Conservation (phyloP, 1,140 invertebrate genomes). For the Ceratosolen solmsi region DNA sequence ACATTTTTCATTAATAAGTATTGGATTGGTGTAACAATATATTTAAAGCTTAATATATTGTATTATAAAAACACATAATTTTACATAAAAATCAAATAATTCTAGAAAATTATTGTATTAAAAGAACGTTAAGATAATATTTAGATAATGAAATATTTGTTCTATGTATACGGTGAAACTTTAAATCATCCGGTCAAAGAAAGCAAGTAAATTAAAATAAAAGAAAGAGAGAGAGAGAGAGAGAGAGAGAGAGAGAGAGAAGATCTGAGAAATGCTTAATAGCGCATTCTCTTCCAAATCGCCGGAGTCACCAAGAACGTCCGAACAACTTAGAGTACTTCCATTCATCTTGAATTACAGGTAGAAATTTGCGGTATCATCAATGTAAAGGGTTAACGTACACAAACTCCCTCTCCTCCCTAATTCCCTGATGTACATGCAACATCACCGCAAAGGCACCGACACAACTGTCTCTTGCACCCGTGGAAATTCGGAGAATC, state of each 20-base stretch:
- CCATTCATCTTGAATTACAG: conserved; percentile 28
- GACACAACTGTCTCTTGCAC: background rate
- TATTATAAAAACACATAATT: no score
- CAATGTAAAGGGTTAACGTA: conserved; percentile 17
- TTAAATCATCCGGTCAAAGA: no score
- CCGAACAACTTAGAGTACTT: background rate
- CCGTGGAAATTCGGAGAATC: conserved; percentile 32
- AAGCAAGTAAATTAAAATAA: no score
- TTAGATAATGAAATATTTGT: no score
- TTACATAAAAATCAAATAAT: no score
- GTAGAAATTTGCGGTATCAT: conserved; percentile 17
- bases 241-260: background rate
- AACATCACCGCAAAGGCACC: background rate
- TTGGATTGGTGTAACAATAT: no score
- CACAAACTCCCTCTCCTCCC: background rate
- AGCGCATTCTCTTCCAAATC: background rate
- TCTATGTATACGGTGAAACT: no score
- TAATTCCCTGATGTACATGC: background rate
- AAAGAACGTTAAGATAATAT: no score
- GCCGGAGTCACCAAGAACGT: background rate
- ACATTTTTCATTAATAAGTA: no score
- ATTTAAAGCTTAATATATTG: no score
- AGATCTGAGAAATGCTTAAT: background rate
- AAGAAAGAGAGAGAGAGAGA: no score
- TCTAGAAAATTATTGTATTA: no score